Evolutionary conservation across 2,113 vertebrate species (phyloP), one percentile per base, ranked within the genome.

Genomic region (Passerina amoena): DNA sequence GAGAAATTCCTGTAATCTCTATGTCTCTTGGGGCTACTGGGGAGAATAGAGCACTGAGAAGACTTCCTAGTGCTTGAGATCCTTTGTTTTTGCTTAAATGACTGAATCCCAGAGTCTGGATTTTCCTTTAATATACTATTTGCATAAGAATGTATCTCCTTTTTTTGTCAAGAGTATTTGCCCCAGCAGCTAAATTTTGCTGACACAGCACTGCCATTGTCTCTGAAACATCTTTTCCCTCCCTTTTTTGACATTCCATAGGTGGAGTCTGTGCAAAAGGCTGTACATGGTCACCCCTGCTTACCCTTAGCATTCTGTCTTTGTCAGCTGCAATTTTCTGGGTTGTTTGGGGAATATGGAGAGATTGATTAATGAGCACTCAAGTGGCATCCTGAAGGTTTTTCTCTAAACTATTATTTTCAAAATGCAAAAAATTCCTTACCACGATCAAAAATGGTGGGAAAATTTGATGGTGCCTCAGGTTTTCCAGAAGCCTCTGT

Each of bases 251-350:
- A 44, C 33, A 27, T 71, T 89, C 44, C 51, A 40, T n/a, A 10
- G 0, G 0, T 51, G 57, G 24, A 54, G 21, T 14, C 28, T 0
- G 0, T 50, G 59, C n/a, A 53, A 25, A 78, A 59, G 19, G 11
- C 37, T 59, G 12, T 30, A 4, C n/a, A 1, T 57, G 21, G 17
- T 27, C 7, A 2, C 25, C 38, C 33, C 27, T 61, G 10, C 63
- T 68, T 68, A 9, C 33, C 56, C 18, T 53, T 33, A 51, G 28
- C 37, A 51, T 65, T 73, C 54, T 47, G 11, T 42, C 65, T 69
- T n/a, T 6, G 2, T 40, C 40, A 56, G 30, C 44, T 75, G 51
- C 50, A 57, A 4, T 75, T 75, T 79, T 87, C 40, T 38, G 14
- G 14, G 9, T 40, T 5, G 0, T 37, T 82, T 25, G 28, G 53